Evolutionary conservation across 1,140 invertebrate species (phyloP), one percentile per base, ranked within the genome.

Genomic region (Neuroterus valhalla): DNA sequence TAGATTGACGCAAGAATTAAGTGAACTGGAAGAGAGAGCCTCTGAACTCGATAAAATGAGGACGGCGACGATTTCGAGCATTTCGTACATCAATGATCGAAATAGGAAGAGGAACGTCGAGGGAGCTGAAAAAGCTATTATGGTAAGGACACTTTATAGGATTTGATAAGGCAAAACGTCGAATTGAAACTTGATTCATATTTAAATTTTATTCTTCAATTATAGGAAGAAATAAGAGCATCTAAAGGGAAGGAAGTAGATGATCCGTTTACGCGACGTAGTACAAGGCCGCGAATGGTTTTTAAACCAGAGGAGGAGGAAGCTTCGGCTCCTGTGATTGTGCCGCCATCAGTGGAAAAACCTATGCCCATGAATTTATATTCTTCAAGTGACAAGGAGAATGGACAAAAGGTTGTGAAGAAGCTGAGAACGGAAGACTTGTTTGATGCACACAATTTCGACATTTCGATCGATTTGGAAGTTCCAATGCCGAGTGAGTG

Each of bases 71-170:
- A 97, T 99, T 80, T 97, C 96, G 68, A 97, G 96, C 85, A 99
- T 99, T 78, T 97, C 96, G 10, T 98, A 98, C 81, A 99, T 99
- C 66, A 99, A 99, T 87, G 96, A 99, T 90, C 92, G 97, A 50
- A 99, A 99, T 89, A 89, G 98, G 44, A 95, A 96, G 86, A 93
- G 95, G 45, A 99, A 99, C 83, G 96, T 98, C 0, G 94, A 97
- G 85, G 95, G 97, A 78, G 96, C 97, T 0, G 98, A 99, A 87
- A 97, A 97, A 81, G 98, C 97, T n/a, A 97, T 98, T 75, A 94
- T 96, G 92, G 93, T 94, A 80, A 86, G 74, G 72, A 70, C 75
- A 17, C 2, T 69, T 8, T 38, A n/a, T n/a, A n/a, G n/a, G n/a
- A n/a, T n/a, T n/a, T n/a, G n/a, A n/a, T 31, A 6, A 6, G 31